Base-by-base conservation (phyloP, 1,140 invertebrate genomes). In the Trichonephila clavata region DNA sequence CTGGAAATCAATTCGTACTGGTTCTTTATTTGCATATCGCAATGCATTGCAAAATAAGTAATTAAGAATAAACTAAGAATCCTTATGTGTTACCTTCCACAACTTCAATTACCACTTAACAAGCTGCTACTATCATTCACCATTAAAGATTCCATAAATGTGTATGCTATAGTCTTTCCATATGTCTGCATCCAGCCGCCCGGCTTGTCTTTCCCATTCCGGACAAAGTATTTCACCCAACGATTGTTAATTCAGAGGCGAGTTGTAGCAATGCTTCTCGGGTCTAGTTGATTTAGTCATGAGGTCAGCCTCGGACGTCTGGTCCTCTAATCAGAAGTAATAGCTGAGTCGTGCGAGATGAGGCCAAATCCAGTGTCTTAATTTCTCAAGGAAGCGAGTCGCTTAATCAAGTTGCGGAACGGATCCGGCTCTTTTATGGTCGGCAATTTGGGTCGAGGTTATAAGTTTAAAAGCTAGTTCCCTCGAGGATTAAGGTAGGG, bases 251-350 rank as follows among this genome's bases (percentile, higher is more conserved):
- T 83, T 83, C 81, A 83, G 50, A 59, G 43, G 3, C 16, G n/a
- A n/a, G 81, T 50, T 4, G 21, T 20, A 59, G 39, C 43, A 80
- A 80, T 80, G 77, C 24, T 32, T 43, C 24, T n/a, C 21, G 65
- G 10, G 50, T 50, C 50, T 50, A 50, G 77, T 81, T 81, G 81
- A 83, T n/a, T 83, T 50, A 83, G 81, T 83, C 81, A 83, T 83
- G 81, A 83, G 81, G 81, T 83, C 81, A 83, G 43, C n/a, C 65
- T 68, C 65, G 65, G 65, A 68, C 65, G 65, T 77, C 71, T 77
- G 71, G 71, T 39, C 32, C 68, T 18, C 87, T 89, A 89, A 89
- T 89, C 87, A 89, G 57, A 59, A 89, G 39, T 71, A 89, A 89
- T 89, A 77, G 63, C 87, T 32, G 10, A 57, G 20, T 65, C 63